Evolutionary conservation across 1,140 invertebrate genomes (phyloP).

Genomic region (Drosophila quadrilineata): DNA sequence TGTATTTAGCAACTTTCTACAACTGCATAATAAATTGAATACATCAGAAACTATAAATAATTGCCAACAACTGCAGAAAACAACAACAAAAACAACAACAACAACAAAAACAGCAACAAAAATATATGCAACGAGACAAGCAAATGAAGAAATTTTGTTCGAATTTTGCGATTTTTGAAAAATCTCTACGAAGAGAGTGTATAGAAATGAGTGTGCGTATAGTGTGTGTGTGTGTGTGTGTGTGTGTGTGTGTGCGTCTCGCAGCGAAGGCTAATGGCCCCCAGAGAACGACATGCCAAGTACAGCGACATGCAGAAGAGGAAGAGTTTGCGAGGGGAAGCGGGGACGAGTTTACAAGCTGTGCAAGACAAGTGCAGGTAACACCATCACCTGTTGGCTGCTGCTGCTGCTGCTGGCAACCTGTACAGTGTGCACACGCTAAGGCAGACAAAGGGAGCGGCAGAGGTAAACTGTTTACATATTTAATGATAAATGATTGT

Average conservation of each 20-base stretch:
- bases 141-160: constrained; percentile 79
- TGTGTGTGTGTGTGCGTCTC: constrained; percentile 31
- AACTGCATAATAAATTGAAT: constrained; percentile 79
- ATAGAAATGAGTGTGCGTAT: too few species aligned
- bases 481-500: too few species aligned
- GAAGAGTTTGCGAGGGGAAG: too few species aligned
- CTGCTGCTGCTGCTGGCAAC: too few species aligned
- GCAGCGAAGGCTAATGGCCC: constrained; percentile 68
- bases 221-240: constrained; percentile 34
- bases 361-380: constrained; percentile 66
- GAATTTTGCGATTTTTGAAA: constrained; percentile 68
- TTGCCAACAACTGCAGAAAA: constrained; percentile 69
- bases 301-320: constrained; percentile 41
- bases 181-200: constrained; percentile 30
- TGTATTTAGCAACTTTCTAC: constrained; percentile 76
- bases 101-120: too few species aligned
- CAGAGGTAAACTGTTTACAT: constrained; percentile 31
- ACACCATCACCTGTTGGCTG: constrained; percentile 27
- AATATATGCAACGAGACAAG: constrained; percentile 49
- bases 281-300: constrained; percentile 12
- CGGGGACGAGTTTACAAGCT: constrained; percentile 67
- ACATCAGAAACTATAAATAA: constrained; percentile 79
- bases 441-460: not conserved
- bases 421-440: constrained; percentile 26
- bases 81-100: too few species aligned